These are phyloP conservation scores for Philaethria dido DNA, from an alignment of 2,888 invertebrate genomes.

Conservation along the genomic window DNA sequence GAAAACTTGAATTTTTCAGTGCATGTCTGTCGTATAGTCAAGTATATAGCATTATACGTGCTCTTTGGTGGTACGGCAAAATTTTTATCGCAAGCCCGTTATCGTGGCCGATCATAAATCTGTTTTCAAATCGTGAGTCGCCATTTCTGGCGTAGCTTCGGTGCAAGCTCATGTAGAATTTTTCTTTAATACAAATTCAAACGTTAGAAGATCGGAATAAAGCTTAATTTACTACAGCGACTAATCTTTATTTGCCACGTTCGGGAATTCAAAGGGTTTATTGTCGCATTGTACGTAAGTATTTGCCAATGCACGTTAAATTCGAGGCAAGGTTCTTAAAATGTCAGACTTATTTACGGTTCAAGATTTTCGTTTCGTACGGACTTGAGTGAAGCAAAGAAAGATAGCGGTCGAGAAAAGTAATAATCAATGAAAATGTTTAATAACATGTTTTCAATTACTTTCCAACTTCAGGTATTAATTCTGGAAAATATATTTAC, in stretches of 20 bases:
- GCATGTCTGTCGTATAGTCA: conserved; percentile 45
- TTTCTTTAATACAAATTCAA: conserved; percentile 59
- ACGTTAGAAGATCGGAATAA: conserved; percentile 60
- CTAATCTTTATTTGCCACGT: conserved; percentile 64
- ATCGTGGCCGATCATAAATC: conserved; percentile 83
- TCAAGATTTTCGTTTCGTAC: conserved; percentile 52
- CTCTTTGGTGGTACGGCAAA: conserved; percentile 72
- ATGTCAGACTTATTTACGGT: conserved; percentile 80
- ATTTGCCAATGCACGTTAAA: conserved; percentile 83
- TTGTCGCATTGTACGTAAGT: conserved; percentile 80
- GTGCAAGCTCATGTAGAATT: conserved; percentile 61
- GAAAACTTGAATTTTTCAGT: conserved; percentile 42
- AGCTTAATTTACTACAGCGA: conserved; percentile 65
- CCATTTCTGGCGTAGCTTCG: conserved; percentile 62
- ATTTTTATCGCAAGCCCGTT: conserved; percentile 82
- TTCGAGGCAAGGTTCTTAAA: conserved; percentile 77
- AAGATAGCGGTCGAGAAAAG: conserved; percentile 44
- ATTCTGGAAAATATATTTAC: not conserved
- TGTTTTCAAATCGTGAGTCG: conserved; percentile 82
- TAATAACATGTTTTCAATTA: not conserved
- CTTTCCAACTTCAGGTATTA: not conserved
- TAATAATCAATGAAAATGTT: not conserved
- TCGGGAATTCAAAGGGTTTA: conserved; percentile 65
- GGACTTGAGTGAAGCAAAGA: conserved; percentile 37
- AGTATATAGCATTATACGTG: conserved; percentile 43